Conservation (phyloP, 2,888 invertebrate species). For the Phasia obesa region DNA sequence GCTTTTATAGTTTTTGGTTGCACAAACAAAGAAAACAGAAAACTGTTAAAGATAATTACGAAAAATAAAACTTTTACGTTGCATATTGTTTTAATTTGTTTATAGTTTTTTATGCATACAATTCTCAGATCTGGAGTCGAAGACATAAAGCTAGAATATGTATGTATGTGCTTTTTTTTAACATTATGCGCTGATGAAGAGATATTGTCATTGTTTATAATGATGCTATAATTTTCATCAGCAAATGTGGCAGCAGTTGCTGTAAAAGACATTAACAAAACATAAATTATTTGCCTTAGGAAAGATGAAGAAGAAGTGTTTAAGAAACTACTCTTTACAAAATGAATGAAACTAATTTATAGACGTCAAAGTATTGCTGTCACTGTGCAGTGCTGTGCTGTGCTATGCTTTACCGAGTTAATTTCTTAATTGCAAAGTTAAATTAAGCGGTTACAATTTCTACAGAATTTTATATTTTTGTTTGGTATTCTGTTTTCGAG, state of each 20-base stretch:
- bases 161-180: neutral
- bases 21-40: neutral
- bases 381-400: too few species aligned
- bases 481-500: neutral
- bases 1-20: conserved; percentile 11
- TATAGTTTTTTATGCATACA: neutral
- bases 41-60: conserved; percentile 21
- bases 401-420: conserved; percentile 49
- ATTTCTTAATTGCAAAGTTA: conserved; percentile 71
- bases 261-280: conserved; percentile 46
- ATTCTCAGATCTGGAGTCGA: conserved; percentile 3
- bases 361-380: conserved; percentile 37
- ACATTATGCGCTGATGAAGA: conserved; percentile 61
- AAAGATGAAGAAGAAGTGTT: neutral
- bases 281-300: conserved; percentile 37
- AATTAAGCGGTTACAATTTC: conserved; percentile 68
- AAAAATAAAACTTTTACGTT: conserved; percentile 57
- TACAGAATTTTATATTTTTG: conserved; percentile 48
- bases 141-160: conserved; percentile 12
- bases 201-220: conserved; percentile 67
- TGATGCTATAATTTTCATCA: conserved; percentile 62
- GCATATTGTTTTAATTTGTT: conserved; percentile 65
- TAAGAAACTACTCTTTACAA: conserved; percentile 13
- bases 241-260: conserved; percentile 26
- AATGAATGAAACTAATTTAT: conserved; percentile 67